Evolutionary conservation across 2,888 invertebrate genomes (phyloP).

Genomic region (Ferdinandea cuprea): DNA sequence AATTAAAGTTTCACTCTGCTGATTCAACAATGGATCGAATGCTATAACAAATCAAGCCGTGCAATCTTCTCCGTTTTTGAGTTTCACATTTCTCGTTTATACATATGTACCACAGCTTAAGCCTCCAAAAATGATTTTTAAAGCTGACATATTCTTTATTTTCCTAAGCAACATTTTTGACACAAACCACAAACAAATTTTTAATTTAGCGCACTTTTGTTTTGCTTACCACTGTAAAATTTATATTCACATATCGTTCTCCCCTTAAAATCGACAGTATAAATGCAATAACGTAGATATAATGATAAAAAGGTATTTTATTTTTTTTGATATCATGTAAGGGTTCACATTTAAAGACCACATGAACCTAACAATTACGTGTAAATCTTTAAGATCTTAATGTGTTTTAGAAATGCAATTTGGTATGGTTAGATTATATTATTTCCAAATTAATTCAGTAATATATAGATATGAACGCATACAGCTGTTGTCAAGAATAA

Average conservation of each 20-base stretch:
- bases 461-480: background rate
- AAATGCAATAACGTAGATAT: constrained; percentile 9
- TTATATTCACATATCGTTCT: background rate
- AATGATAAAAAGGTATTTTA: constrained; percentile 15
- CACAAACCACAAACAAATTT: too few species aligned
- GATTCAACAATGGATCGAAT: too few species aligned
- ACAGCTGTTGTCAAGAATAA: background rate
- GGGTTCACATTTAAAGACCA: constrained; percentile 16
- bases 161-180: too few species aligned
- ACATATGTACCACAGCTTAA: too few species aligned
- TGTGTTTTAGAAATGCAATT: constrained; percentile 22
- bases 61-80: too few species aligned
- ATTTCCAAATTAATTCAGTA: background rate
- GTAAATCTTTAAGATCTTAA: constrained; percentile 19
- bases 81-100: too few species aligned
- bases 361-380: constrained; percentile 14
- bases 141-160: too few species aligned
- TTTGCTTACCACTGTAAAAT: constrained; percentile 1
- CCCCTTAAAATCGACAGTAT: constrained; percentile 13
- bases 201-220: too few species aligned
- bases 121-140: too few species aligned
- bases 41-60: too few species aligned
- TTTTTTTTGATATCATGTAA: background rate
- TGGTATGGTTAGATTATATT: background rate
- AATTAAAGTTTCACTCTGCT: too few species aligned